phyloP scores from a whole-genome alignment of 2,113 vertebrate genomes.

The Megaptera novaeangliae region DNA sequence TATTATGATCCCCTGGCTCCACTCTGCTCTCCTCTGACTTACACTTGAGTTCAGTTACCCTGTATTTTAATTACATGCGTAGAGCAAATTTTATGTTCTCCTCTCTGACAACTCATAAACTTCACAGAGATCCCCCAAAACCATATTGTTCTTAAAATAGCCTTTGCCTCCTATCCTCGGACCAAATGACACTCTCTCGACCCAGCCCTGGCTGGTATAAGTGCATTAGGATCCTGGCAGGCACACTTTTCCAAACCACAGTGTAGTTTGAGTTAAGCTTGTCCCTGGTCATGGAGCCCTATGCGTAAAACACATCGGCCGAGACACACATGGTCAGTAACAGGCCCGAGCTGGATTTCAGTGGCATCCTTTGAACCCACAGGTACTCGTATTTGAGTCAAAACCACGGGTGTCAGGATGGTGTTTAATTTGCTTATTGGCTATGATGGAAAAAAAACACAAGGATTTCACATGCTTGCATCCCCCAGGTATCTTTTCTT shows the following conservation, averaged over 20 bases:
- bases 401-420: not conserved
- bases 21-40: constrained; percentile 62
- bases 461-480: not conserved
- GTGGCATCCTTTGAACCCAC: not conserved
- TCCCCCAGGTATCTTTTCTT: not conserved
- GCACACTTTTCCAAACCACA: not conserved
- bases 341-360: not conserved
- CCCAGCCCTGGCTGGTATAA: constrained; percentile 26
- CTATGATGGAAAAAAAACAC: not conserved
- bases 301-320: not conserved
- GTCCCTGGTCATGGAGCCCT: not conserved
- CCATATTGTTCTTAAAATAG: constrained; percentile 69
- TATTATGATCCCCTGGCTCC: constrained; percentile 69
- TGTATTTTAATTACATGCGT: constrained; percentile 74
- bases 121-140: constrained; percentile 69
- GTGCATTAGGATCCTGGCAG: not conserved
- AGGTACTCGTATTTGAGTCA: not conserved
- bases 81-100: constrained; percentile 68
- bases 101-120: constrained; percentile 68
- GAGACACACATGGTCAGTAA: not conserved
- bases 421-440: not conserved
- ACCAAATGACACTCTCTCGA: constrained; percentile 42
- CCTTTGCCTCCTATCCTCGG: constrained; percentile 35
- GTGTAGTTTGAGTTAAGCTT: not conserved
- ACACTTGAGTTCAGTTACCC: constrained; percentile 68